phyloP scores from a whole-genome alignment of 92 coral and sea anemone genomes.

The Montipora capitata region DNA sequence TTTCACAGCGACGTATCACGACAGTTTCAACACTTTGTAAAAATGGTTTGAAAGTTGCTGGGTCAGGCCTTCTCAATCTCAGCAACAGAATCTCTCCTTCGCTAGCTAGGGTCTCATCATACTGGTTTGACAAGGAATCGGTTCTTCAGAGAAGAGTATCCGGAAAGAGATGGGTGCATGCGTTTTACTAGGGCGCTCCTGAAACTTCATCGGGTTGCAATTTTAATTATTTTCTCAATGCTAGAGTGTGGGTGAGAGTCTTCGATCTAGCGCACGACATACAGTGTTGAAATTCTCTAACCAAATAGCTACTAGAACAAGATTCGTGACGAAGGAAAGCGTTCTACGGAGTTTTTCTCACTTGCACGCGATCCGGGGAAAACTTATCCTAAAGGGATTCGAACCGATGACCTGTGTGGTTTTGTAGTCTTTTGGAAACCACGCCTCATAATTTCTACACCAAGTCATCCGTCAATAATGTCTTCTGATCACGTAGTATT shows the following conservation, averaged over 20 bases:
- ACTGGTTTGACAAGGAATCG: too few species aligned
- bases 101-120: too few species aligned
- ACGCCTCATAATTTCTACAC: constrained; percentile 7
- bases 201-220: too few species aligned
- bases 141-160: too few species aligned
- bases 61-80: too few species aligned
- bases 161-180: too few species aligned
- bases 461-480: background rate
- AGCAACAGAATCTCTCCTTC: too few species aligned
- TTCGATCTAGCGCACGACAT: background rate
- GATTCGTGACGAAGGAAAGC: background rate
- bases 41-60: too few species aligned
- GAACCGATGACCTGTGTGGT: constrained; percentile 21
- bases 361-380: background rate
- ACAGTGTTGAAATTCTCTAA: background rate
- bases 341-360: background rate
- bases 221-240: background rate
- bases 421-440: background rate
- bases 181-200: too few species aligned
- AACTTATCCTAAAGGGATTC: background rate
- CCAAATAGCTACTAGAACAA: background rate
- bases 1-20: too few species aligned
- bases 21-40: too few species aligned
- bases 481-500: constrained; percentile 5
- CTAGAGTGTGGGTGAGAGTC: background rate